phyloP scores from a whole-genome alignment of 1,140 invertebrate species.

The Aporrectodea caliginosa region DNA sequence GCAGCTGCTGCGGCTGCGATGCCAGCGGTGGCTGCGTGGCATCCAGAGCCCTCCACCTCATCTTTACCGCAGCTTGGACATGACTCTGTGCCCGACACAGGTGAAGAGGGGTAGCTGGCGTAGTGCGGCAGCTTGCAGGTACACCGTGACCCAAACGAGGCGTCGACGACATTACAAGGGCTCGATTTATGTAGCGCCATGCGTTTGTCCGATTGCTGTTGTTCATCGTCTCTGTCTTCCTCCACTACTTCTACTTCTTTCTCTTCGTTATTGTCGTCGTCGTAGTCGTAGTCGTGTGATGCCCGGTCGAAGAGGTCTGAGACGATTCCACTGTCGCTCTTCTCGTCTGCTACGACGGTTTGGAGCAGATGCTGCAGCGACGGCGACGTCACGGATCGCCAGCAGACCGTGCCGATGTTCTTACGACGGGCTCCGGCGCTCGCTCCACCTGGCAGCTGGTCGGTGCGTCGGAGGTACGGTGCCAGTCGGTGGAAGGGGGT shows the following conservation, averaged over 20 bases:
- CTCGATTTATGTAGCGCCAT: not conserved
- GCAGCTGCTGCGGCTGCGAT: not conserved
- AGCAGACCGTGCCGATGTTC: not conserved
- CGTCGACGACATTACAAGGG: not conserved
- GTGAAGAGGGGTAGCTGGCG: not conserved
- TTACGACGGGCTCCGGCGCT: too few species aligned
- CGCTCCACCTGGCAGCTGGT: not conserved
- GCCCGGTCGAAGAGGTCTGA: not conserved
- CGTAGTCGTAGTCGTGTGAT: not conserved
- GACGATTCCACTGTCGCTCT: constrained; percentile 19
- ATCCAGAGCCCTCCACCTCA: not conserved
- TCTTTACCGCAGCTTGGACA: not conserved
- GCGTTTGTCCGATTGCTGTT: too few species aligned
- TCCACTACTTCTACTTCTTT: not conserved
- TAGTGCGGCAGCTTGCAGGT: not conserved
- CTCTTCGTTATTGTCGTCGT: not conserved
- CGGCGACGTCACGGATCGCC: not conserved
- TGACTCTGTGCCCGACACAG: not conserved
- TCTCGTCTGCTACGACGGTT: not conserved
- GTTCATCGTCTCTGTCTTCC: not conserved
- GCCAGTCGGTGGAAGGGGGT: not conserved
- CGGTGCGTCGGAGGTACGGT: not conserved
- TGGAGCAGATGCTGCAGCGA: not conserved
- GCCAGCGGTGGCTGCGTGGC: not conserved
- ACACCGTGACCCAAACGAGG: not conserved